Percentiles rank a stretch among this genome's conserved stretches.
phyloP scores from a whole-genome alignment of 23 tunicate species.

The Botrylloides violaceus region DNA sequence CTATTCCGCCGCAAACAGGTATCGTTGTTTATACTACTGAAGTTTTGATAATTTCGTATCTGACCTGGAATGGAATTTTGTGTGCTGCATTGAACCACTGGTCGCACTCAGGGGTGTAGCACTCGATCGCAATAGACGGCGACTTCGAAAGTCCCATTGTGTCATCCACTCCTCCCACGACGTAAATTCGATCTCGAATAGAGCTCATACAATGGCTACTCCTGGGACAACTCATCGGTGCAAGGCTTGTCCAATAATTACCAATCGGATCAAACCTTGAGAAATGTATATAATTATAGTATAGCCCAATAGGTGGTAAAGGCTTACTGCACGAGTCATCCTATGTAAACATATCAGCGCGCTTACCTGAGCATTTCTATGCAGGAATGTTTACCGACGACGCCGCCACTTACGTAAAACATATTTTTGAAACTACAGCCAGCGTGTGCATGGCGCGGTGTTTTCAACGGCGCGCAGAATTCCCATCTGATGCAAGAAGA shows the following conservation, averaged over 20 bases:
- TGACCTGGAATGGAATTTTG: constrained; percentile 39
- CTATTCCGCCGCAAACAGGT: too few species aligned
- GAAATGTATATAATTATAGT: background rate
- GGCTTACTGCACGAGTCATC: background rate
- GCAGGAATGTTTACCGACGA: constrained; percentile 35
- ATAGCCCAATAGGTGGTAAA: background rate
- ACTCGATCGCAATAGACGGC: constrained; percentile 43
- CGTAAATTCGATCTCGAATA: constrained; percentile 51
- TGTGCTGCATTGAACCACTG: constrained; percentile 60
- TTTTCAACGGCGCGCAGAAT: constrained; percentile 28
- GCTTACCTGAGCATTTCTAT: constrained; percentile 39
- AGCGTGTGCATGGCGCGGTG: constrained; percentile 44
- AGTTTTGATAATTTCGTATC: too few species aligned
- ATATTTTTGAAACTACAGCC: constrained; percentile 36
- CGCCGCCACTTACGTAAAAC: constrained; percentile 44
- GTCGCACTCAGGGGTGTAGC: constrained; percentile 54
- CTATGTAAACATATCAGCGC: background rate
- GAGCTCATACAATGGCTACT: constrained; percentile 53
- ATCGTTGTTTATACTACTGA: too few species aligned
- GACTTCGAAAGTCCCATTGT: constrained; percentile 18
- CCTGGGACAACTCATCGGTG: constrained; percentile 41
- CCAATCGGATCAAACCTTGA: constrained; percentile 22
- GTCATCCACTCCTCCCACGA: constrained; percentile 38
- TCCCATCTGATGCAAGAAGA: constrained; percentile 30
- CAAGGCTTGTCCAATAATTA: constrained; percentile 37